A percentile compares a stretch with the other conserved stretches of the same genome.
Evolutionary conservation across 2,797 vertebrate species (phyloP).

Genomic region (Coluber constrictor): DNA sequence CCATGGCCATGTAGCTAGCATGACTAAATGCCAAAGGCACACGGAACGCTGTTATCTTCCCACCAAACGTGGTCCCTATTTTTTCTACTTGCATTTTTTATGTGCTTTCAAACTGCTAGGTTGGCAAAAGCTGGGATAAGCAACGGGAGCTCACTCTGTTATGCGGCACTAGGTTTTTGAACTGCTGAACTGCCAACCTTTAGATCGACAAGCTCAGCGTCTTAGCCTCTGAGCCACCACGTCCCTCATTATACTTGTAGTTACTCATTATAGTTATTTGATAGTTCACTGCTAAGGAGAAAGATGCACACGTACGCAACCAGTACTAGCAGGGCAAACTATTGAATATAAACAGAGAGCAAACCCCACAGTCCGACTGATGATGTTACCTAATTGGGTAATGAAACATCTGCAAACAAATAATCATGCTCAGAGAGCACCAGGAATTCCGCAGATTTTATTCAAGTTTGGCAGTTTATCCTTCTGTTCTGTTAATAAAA

Average conservation of each 20-base stretch:
- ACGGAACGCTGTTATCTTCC: too few relatives aligned
- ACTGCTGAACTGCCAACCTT: too few relatives aligned
- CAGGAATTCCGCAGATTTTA: not conserved
- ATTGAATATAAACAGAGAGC: not conserved
- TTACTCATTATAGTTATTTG: not conserved
- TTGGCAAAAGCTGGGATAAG: too few relatives aligned
- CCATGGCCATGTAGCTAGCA: too few relatives aligned
- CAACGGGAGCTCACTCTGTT: too few relatives aligned
- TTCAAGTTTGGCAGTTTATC: slow-evolving; percentile 10
- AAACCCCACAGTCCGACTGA: not conserved
- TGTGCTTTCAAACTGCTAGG: too few relatives aligned
- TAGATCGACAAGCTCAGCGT: too few relatives aligned
- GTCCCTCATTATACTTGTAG: not conserved
- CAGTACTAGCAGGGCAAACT: not conserved
- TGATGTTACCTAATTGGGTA: not conserved
- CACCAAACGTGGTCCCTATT: too few relatives aligned
- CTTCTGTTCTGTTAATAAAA: accelerated
- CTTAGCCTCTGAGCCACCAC: too few relatives aligned
- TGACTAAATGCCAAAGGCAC: too few relatives aligned
- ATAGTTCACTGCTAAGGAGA: not conserved
- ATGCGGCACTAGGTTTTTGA: too few relatives aligned
- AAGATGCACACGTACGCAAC: not conserved
- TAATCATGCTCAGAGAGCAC: not conserved
- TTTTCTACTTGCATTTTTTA: too few relatives aligned
- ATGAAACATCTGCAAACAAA: not conserved